Evolutionary conservation across 2,888 invertebrate genomes (phyloP).

Genomic region (Acanthoscelides obtectus): DNA sequence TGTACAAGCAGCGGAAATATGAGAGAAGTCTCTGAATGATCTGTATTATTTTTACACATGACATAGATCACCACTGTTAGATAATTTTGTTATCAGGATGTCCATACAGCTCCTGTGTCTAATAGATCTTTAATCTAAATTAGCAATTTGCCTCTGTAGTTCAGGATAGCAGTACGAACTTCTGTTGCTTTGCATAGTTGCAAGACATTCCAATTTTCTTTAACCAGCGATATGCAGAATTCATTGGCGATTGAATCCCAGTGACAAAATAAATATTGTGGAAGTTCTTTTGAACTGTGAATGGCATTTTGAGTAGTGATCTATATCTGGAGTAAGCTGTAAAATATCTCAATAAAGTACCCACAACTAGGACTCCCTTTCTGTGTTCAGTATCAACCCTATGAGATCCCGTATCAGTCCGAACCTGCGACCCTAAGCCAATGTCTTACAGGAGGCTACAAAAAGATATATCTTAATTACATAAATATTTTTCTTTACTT

Average conservation of each 20-base stretch:
- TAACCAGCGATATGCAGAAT: too few relatives aligned
- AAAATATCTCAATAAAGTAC: neutral
- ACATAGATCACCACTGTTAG: neutral
- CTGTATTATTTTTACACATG: neutral
- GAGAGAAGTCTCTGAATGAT: neutral
- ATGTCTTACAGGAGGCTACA: constrained; percentile 48
- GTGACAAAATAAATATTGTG: too few relatives aligned
- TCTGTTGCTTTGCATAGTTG: too few relatives aligned
- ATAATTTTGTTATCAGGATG: too few relatives aligned
- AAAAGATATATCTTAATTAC: constrained; percentile 46
- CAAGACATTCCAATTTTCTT: too few relatives aligned
- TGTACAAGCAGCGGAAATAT: neutral
- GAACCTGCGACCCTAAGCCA: constrained; percentile 47
- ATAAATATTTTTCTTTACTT: constrained; percentile 45
- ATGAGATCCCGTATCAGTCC: constrained; percentile 38
- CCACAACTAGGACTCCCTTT: neutral
- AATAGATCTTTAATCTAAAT: too few relatives aligned
- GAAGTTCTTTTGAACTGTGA: too few relatives aligned
- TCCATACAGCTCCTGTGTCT: too few relatives aligned
- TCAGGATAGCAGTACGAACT: too few relatives aligned
- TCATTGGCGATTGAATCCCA: too few relatives aligned
- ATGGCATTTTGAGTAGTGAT: neutral
- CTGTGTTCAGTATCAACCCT: constrained; percentile 10
- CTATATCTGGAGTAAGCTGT: neutral
- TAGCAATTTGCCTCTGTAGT: too few relatives aligned